phyloP scores from a whole-genome alignment of 2,888 invertebrate genomes.

The Lithosia quadra region DNA sequence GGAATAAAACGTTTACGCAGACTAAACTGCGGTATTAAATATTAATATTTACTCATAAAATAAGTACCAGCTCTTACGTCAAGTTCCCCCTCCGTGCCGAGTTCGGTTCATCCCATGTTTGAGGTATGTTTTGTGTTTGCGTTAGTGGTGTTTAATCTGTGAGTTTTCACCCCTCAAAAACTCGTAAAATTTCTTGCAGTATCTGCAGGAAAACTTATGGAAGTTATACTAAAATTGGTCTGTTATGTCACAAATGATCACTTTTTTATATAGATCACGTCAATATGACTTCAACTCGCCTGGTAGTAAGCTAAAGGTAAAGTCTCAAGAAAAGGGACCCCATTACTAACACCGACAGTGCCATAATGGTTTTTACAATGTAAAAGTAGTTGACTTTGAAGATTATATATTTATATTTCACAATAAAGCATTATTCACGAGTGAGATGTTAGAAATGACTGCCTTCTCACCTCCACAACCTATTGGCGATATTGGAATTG shows the following conservation, averaged over 20 bases:
- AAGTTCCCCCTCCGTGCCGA: background rate
- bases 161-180: background rate
- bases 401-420: background rate
- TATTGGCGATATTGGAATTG: no score
- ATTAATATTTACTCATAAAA: constrained; percentile 3
- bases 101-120: background rate
- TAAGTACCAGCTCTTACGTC: background rate
- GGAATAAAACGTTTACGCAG: background rate
- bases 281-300: no score
- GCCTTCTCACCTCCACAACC: no score
- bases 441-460: background rate
- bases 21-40: background rate
- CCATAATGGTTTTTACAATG: no score
- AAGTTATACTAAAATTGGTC: background rate
- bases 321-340: no score
- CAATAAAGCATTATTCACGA: no score
- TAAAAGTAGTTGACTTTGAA: no score
- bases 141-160: background rate
- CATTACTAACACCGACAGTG: no score
- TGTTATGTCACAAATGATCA: no score
- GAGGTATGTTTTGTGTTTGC: background rate
- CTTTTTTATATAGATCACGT: no score
- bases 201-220: background rate
- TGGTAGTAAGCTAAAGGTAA: no score
- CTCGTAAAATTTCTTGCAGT: background rate